Evolutionary conservation across 2,113 vertebrate genomes (phyloP).

Genomic region (Columba livia): DNA sequence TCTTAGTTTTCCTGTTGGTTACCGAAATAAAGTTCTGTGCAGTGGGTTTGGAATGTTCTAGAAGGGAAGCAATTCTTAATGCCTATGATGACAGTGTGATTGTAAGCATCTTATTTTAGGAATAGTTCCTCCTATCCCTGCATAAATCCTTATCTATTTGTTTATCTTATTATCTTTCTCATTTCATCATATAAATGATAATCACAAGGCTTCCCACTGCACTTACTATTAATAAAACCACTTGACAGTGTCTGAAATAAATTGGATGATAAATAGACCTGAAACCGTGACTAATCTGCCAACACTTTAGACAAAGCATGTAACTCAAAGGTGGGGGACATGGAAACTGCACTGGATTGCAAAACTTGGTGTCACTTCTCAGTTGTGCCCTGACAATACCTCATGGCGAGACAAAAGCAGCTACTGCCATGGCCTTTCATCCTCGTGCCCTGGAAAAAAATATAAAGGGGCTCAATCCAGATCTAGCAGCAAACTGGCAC

Average conservation of each 20-base stretch:
- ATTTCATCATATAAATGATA: neutral
- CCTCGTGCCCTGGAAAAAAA: neutral
- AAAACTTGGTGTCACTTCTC: neutral
- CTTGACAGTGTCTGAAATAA: neutral
- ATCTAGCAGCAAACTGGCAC: neutral
- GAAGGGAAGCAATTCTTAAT: neutral
- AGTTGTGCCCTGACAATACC: neutral
- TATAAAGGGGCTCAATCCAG: neutral
- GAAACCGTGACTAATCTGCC: neutral
- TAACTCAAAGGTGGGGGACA: neutral
- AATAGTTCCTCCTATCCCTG: neutral
- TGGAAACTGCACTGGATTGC: neutral
- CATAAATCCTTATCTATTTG: neutral
- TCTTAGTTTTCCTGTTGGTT: neutral
- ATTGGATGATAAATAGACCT: neutral
- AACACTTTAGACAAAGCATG: neutral
- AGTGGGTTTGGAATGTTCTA: neutral
- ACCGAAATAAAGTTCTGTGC: neutral
- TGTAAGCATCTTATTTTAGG: neutral
- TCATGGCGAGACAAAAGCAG: neutral
- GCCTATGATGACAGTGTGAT: neutral
- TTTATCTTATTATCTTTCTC: neutral
- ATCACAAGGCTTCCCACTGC: neutral
- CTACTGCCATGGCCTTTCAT: neutral
- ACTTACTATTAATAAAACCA: neutral